phyloP scores from a whole-genome alignment of 2,797 vertebrate species.

The Semotilus atromaculatus region DNA sequence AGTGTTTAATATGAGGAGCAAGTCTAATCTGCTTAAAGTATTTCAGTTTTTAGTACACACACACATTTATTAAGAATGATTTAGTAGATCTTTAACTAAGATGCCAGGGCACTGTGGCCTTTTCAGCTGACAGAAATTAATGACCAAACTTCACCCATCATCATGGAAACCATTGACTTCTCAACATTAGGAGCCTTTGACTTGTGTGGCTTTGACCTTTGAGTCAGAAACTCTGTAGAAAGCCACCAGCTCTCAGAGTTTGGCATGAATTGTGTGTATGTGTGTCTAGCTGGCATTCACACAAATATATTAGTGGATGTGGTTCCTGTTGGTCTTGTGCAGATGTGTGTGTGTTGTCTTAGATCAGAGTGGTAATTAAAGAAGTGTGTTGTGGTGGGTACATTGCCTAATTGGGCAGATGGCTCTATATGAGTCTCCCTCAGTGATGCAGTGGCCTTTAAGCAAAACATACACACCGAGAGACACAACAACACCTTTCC shows the following conservation, averaged over 20 bases:
- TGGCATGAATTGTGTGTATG: constrained; percentile 39
- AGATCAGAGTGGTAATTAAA: constrained; percentile 66
- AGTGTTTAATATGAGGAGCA: constrained; percentile 9
- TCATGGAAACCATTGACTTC: constrained; percentile 75
- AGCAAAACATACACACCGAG: constrained; percentile 51
- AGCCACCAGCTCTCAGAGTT: constrained; percentile 20
- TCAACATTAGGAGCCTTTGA: constrained; percentile 74
- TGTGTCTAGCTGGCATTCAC: neutral
- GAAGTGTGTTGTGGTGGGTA: constrained; percentile 73
- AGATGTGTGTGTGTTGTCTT: constrained; percentile 35
- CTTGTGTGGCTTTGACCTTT: constrained; percentile 77
- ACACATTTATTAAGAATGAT: constrained; percentile 32
- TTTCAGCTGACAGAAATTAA: constrained; percentile 66
- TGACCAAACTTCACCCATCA: constrained; percentile 75
- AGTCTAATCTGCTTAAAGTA: neutral
- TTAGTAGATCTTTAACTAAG: constrained; percentile 45
- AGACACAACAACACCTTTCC: constrained; percentile 21
- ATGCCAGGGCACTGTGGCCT: constrained; percentile 69
- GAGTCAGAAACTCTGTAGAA: constrained; percentile 49
- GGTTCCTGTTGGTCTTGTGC: constrained; percentile 1
- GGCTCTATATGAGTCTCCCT: constrained; percentile 75
- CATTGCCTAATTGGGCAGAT: constrained; percentile 82
- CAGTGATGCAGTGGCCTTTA: constrained; percentile 70
- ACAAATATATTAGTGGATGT: constrained; percentile 6
- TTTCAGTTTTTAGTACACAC: neutral